Conservation (phyloP, 1,140 invertebrate genomes). For the Antheraea pernyi region DNA sequence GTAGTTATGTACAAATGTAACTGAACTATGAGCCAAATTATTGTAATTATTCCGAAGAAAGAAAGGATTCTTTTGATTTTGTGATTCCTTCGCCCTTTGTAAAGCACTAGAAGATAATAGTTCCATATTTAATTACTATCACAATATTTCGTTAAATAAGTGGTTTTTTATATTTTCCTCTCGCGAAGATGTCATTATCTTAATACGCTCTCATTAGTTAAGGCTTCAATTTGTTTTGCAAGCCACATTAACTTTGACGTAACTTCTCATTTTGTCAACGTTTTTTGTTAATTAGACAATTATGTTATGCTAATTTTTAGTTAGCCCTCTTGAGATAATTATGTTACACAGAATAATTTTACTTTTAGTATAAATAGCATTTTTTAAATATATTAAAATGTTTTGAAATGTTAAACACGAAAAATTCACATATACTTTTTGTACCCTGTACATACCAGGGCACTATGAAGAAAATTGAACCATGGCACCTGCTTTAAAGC, state of each 20-base stretch:
- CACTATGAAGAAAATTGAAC: no score
- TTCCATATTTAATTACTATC: not conserved
- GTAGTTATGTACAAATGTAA: no score
- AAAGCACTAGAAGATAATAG: not conserved
- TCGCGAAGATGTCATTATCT: slow-evolving; percentile 36
- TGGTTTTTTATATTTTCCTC: slow-evolving; percentile 16
- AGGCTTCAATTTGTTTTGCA: slow-evolving; percentile 37
- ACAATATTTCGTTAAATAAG: not conserved
- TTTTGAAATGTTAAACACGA: no score
- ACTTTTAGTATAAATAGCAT: no score
- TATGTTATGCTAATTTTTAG: slow-evolving; percentile 42
- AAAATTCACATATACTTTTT: no score
- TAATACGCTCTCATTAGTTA: slow-evolving; percentile 45
- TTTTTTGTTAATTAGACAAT: slow-evolving; percentile 33
- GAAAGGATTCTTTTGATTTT: no score
- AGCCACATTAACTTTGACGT: slow-evolving; percentile 33
- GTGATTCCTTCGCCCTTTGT: no score
- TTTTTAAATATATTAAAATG: no score
- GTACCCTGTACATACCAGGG: no score
- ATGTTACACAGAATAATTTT: not conserved
- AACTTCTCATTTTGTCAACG: slow-evolving; percentile 30
- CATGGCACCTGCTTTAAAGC: no score
- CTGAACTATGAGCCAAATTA: no score
- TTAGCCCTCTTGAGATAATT: not conserved
- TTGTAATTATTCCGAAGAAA: no score